Evolutionary conservation across 2,113 vertebrate genomes (phyloP).

Genomic region (Glareola pratincola): DNA sequence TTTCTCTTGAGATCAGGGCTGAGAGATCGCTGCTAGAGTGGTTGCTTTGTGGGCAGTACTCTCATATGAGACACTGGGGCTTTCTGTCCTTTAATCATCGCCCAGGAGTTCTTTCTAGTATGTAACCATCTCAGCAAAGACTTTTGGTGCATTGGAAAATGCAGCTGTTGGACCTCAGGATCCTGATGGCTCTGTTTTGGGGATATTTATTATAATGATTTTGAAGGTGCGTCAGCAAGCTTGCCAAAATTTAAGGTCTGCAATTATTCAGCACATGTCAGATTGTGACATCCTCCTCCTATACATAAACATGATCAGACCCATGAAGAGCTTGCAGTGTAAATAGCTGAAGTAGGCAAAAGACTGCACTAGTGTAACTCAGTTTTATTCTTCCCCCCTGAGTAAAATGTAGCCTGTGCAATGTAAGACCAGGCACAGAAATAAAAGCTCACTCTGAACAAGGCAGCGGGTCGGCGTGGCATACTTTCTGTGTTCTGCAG

Average conservation of each 20-base stretch:
- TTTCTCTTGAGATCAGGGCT: not conserved
- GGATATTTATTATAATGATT: not conserved
- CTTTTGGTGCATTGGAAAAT: not conserved
- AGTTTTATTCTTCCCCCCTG: not conserved
- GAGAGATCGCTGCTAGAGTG: not conserved
- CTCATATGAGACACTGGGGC: not conserved
- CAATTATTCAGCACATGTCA: not conserved
- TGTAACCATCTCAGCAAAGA: not conserved
- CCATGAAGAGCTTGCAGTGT: not conserved
- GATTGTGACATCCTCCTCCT: not conserved
- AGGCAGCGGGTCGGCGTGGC: rapidly evolving
- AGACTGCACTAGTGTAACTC: not conserved
- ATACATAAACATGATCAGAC: not conserved
- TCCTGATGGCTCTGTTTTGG: not conserved
- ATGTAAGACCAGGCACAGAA: not conserved
- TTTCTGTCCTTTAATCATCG: not conserved
- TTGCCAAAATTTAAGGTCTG: not conserved
- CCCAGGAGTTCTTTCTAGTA: not conserved
- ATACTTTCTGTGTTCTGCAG: not conserved
- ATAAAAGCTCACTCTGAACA: not conserved
- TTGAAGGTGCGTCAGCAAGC: not conserved
- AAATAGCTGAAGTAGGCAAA: constrained; percentile 1
- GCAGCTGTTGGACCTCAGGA: not conserved
- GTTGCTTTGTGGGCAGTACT: not conserved
- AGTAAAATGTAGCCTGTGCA: not conserved